Percentiles rank a stretch among this genome's conserved stretches.
Evolutionary conservation across 2,797 vertebrate genomes (phyloP).

Genomic region (Malacoctenus gilli): DNA sequence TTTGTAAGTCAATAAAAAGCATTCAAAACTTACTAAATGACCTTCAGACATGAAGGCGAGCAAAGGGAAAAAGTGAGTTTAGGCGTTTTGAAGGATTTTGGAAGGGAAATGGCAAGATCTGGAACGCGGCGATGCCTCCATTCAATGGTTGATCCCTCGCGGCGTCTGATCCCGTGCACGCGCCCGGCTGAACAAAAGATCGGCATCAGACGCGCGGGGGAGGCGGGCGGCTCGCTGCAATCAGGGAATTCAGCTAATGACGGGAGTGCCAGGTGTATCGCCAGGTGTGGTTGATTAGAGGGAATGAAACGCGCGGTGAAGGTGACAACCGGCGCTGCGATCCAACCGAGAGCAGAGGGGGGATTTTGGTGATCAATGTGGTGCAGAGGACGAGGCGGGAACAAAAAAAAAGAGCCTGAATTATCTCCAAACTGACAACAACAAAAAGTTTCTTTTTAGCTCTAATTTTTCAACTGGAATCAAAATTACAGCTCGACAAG

Average conservation of each 20-base stretch:
- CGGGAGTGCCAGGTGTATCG: conserved; percentile 74
- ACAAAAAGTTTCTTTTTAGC: conserved; percentile 14
- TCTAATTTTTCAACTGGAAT: no score
- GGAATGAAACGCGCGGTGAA: conserved; percentile 65
- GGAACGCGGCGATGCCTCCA: no score
- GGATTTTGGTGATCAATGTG: conserved; percentile 49
- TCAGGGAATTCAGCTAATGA: conserved; percentile 74
- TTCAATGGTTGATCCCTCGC: conserved; percentile 19
- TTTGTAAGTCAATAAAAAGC: no score
- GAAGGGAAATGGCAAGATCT: no score
- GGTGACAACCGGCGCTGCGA: conserved; percentile 65
- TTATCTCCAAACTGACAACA: conserved; percentile 28
- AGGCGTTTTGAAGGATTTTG: no score
- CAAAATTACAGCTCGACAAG: no score
- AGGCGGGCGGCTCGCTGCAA: conserved; percentile 52
- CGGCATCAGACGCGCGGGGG: conserved; percentile 40
- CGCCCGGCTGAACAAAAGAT: conserved; percentile 19
- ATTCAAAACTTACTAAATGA: no score
- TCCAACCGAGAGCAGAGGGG: conserved; percentile 57
- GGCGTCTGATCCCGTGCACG: conserved; percentile 5
- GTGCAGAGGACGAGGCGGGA: conserved; percentile 56
- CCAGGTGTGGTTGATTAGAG: conserved; percentile 81
- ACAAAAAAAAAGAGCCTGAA: conserved; percentile 20
- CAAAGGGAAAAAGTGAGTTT: no score
- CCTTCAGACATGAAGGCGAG: no score